These are phyloP conservation scores for Microcebus tavaratra DNA, from an alignment of 2,113 vertebrate genomes.

Conservation along the genomic window DNA sequence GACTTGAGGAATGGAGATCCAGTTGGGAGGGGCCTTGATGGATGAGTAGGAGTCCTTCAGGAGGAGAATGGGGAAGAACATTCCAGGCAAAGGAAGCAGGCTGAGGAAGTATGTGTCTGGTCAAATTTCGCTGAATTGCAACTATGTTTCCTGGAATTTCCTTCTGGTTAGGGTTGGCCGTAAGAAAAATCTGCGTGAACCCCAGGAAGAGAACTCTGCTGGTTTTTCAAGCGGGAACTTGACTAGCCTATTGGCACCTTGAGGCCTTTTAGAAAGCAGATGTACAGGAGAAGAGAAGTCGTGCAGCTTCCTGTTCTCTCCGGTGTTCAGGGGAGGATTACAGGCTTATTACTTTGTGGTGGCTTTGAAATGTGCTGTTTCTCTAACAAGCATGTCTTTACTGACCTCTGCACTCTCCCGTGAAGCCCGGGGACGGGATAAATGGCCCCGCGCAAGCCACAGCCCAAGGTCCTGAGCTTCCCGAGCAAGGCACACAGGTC, in stretches of 20 bases:
- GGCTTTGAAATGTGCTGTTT: too few relatives aligned
- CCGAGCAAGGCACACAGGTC: accelerated
- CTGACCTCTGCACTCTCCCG: background rate
- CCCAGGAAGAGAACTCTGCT: too few relatives aligned
- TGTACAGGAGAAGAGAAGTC: too few relatives aligned
- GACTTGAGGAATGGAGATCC: background rate
- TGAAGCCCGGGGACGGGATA: accelerated
- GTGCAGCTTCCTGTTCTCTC: too few relatives aligned
- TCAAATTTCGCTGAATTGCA: background rate
- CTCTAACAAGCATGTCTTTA: background rate
- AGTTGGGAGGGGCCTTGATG: background rate
- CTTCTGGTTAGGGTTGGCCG: background rate
- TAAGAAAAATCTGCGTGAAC: background rate
- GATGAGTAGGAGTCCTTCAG: background rate
- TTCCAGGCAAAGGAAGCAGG: background rate
- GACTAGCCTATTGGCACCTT: too few relatives aligned
- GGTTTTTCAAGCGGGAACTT: too few relatives aligned
- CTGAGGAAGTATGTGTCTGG: background rate
- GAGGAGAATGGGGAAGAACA: background rate
- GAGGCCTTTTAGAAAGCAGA: too few relatives aligned
- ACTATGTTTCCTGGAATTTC: background rate
- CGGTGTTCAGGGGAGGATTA: too few relatives aligned
- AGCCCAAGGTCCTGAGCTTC: accelerated
- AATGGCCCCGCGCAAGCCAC: accelerated
- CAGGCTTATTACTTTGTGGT: too few relatives aligned